Evolutionary conservation across 2,113 vertebrate species (phyloP), one percentile per base, ranked within the genome.

Genomic region (Hiodon alosoides): DNA sequence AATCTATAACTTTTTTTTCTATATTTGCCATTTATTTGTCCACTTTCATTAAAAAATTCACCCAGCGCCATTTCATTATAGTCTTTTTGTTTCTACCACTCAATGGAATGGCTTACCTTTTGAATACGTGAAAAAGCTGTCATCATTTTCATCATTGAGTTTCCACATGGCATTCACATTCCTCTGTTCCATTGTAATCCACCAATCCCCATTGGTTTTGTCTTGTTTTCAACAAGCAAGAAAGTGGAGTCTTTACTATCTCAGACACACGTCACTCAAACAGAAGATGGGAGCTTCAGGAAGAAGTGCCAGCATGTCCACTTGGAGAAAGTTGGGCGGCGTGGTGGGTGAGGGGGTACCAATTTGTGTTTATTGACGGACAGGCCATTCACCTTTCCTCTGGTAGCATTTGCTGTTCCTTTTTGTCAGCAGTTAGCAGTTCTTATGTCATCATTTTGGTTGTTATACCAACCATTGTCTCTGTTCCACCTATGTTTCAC

Each of bases 1-100:
- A 83, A 87, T 90, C 87, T 91, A 90, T 87, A 88, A 87, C 82
- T 76, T 92, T 90, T 48, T 31, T 31, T 67, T 67, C 85, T 90
- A 80, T 79, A 78, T 75, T 86, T 84, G 80, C 88, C 85, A 81
- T 84, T 86, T 82, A 84, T 80, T 84, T 87, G 86, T 90, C 75
- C 86, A 71, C 84, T 86, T 88, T 85, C 81, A 76, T 84, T 80
- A 69, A 83, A 87, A 84, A 83, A 82, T 57, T 73, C 76, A 74
- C 76, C 76, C 73, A 78, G 72, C 69, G 62, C 81, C 77, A 75
- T 79, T 80, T 79, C 65, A 79, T 79, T 80, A 76, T 64, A 69
- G 69, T 76, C 71, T 75, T 53, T 80, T 57, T 66, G 13, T 76
- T 82, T 79, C 72, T 80, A 11, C 77, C 84, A 78, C 65, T 74